Base-by-base conservation (phyloP, 2,888 invertebrate species). In the Arctia plantaginis region DNA sequence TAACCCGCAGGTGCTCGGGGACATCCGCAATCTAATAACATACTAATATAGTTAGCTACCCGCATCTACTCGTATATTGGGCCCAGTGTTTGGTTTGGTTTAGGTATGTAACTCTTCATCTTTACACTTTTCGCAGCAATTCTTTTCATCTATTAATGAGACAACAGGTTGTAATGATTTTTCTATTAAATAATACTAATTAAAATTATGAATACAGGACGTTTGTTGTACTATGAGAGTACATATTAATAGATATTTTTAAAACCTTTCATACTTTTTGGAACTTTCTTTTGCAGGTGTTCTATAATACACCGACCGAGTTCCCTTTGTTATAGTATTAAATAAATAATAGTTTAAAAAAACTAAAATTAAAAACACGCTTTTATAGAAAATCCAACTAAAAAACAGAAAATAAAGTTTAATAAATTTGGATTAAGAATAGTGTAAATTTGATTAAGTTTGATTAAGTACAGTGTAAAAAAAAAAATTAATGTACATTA, bases 21-120 rank as follows among this genome's bases (percentile, higher is more conserved):
- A 82, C 77, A 72, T 62, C 69, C 73, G 20, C 74, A 85, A 84
- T 79, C 78, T 76, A 84, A 86, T 86, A 80, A 84, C 72, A 35
- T 71, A 73, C 71, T 81, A 85, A 86, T 83, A 71, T 71, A 72
- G 79, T 84, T 81, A 80, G 66, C 23, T 30, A 30, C 20, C 68
- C n/a, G 33, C 51, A 66, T 73, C 8, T 23, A n/a, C n/a, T n/a
- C n/a, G 39, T 77, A 75, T 78, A 76, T 80, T 67, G 80, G 72
- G 44, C 64, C 44, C 41, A 51, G 41, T 74, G 68, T 72, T 80
- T 77, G 41, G 66, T 72, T 80, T 77, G 59, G 10, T 30, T 4
- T 30, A 41, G n/a, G 20, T 67, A 70, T 55, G 55, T 65, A 51
- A 47, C 2, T 35, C 13, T 51, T 47, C 27, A 30, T 39, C 20